Conservation (phyloP, 2,888 invertebrate genomes). For the Drosophila demipolita region DNA sequence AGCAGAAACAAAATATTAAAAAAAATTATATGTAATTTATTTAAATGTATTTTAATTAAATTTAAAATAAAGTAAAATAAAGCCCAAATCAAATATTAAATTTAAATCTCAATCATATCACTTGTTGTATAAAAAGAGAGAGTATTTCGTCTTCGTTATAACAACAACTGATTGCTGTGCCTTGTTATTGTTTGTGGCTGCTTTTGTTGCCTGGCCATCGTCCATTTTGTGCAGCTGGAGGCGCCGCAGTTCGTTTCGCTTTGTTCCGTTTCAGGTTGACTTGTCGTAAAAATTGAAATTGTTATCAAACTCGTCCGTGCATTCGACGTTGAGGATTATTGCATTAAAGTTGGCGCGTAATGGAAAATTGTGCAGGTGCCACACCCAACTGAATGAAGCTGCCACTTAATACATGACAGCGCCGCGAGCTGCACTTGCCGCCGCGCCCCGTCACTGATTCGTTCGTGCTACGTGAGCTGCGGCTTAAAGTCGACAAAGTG, state of each 20-base stretch:
- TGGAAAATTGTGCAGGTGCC: conserved; percentile 63
- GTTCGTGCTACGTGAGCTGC: conserved; percentile 36
- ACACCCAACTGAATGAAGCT: conserved; percentile 38
- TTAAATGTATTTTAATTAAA: neutral
- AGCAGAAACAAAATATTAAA: neutral
- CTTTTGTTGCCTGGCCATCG: conserved; percentile 20
- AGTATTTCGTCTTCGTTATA: neutral
- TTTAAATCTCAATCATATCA: too few species aligned
- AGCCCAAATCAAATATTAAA: neutral
- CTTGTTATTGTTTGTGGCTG: neutral
- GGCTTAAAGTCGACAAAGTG: conserved; percentile 61
- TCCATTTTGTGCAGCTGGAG: conserved; percentile 10
- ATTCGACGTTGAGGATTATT: conserved; percentile 76
- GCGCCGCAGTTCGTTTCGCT: conserved; percentile 54
- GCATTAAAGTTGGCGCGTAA: conserved; percentile 73
- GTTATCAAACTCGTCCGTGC: conserved; percentile 80
- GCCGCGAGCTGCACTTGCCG: conserved; percentile 44
- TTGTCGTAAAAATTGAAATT: conserved; percentile 81
- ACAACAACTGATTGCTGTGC: neutral
- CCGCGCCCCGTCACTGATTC: too few species aligned
- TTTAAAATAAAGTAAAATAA: neutral
- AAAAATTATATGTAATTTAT: neutral
- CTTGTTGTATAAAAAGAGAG: neutral
- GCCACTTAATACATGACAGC: conserved; percentile 57
- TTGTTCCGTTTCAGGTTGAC: conserved; percentile 64